phyloP scores from a whole-genome alignment of 92 coral and sea anemone species.

The Palythoa heliodiscus region DNA sequence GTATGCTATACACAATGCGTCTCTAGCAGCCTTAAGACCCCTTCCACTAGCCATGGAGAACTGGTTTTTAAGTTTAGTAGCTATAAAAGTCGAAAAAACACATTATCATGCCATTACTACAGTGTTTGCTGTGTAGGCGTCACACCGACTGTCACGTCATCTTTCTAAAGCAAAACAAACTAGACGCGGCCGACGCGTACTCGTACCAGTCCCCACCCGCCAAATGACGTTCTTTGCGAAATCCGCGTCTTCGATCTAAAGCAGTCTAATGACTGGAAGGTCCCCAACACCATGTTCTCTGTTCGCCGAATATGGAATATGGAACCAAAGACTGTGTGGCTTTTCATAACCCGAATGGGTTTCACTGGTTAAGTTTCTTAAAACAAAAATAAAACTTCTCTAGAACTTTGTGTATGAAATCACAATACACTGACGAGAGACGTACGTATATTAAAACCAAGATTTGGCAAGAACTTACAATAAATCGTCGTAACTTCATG shows the following conservation, averaged over 20 bases:
- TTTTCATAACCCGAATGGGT: neutral
- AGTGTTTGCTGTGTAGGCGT: neutral
- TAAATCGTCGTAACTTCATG: constrained; percentile 10
- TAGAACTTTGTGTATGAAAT: neutral
- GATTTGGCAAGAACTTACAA: neutral
- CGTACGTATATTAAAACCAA: neutral
- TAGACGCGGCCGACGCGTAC: no score
- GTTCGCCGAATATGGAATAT: no score
- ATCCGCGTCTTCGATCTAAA: no score
- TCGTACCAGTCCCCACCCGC: no score
- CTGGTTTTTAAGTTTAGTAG: constrained; percentile 1
- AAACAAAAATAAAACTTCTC: no score
- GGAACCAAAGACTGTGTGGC: no score
- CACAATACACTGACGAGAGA: neutral
- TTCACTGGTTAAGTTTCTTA: no score
- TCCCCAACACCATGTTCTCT: no score
- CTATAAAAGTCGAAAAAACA: neutral
- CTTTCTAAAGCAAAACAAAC: no score
- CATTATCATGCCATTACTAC: neutral
- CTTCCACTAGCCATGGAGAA: constrained; percentile 6
- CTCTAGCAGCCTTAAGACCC: constrained; percentile 1
- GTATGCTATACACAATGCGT: neutral
- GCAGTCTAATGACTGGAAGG: no score
- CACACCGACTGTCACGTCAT: no score
- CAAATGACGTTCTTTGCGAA: no score